A percentile compares a stretch with the other conserved stretches of the same genome.
These are phyloP conservation scores for Ploceus nigricollis DNA, from an alignment of 2,113 vertebrate species.

Conservation along the genomic window DNA sequence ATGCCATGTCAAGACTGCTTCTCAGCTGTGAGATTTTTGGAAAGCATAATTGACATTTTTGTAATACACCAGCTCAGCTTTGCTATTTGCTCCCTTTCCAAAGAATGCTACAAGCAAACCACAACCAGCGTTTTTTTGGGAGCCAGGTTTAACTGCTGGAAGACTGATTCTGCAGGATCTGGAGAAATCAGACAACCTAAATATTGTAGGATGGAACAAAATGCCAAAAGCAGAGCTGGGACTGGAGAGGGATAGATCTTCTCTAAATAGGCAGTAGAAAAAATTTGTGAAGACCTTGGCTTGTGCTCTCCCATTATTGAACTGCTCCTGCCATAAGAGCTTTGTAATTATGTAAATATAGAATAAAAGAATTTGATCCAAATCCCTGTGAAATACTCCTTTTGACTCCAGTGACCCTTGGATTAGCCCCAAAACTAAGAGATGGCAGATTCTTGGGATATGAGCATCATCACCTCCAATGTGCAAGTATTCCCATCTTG, in stretches of 20 bases:
- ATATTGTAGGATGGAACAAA: neutral
- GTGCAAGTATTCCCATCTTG: neutral
- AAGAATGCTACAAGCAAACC: conserved; percentile 25
- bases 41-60: conserved; percentile 30
- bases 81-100: conserved; percentile 45
- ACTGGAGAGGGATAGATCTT: neutral
- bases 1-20: neutral
- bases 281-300: neutral
- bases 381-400: neutral
- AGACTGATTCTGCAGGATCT: conserved; percentile 21
- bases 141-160: conserved; percentile 44
- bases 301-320: neutral
- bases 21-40: neutral
- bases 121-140: conserved; percentile 15
- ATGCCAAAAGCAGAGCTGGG: neutral
- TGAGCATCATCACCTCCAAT: neutral
- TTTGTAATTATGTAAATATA: neutral
- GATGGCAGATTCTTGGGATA: neutral
- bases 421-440: neutral
- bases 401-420: neutral
- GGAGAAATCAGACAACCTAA: conserved; percentile 1
- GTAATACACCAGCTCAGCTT: conserved; percentile 13
- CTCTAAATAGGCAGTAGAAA: neutral
- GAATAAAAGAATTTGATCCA: neutral
- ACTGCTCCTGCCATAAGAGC: neutral